Base-by-base conservation (phyloP, 2,797 vertebrate genomes). In the Micropoecilia bifurca region DNA sequence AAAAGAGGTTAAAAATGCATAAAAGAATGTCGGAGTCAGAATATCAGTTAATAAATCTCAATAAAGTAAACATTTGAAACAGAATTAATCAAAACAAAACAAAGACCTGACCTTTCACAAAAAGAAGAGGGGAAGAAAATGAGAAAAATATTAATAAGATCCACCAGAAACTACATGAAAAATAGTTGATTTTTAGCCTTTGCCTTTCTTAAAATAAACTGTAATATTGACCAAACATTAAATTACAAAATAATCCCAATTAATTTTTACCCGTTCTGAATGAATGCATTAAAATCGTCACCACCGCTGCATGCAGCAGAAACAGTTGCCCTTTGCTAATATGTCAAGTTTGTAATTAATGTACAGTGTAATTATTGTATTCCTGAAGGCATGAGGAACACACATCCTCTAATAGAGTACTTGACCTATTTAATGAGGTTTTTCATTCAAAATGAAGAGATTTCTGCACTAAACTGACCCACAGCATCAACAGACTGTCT, bases 371-470 rank as follows among this genome's bases (percentile, higher is more conserved):
- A 81, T 79, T 6, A 50, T 63, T 6, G 47, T 63, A 55, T 28
- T 72, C 48, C 59, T 22, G 33, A 41, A 76, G 66, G 78, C 25
- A 1, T 25, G 22, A 66, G 6, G 39, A 75, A 41, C 63, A 41
- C 36, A 25, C 63, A 41, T 39, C 20, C 1, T 4, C 55, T 77
- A 59, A 66, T 69, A 45, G 43, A 61, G 66, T 36, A 53, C 78
- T 80, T 63, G 73, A 80, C 80, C 79, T 46, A 53, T 85, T 71
- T 53, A 55, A 61, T 75, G 18, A 74, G 76, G 20, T 68, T 33
- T 72, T 43, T 53, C 4, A 6, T 76, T 76, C 30, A 39, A 41
- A 4, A 28, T 33, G 4, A 16, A 47, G 55, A 66, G 18, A 43
- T 76, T 73, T 73, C 55, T 59, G 18, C 46, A n/a, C 10, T 43